Evolutionary conservation across 2,797 vertebrate genomes (phyloP).

Genomic region (Oreortyx pictus): DNA sequence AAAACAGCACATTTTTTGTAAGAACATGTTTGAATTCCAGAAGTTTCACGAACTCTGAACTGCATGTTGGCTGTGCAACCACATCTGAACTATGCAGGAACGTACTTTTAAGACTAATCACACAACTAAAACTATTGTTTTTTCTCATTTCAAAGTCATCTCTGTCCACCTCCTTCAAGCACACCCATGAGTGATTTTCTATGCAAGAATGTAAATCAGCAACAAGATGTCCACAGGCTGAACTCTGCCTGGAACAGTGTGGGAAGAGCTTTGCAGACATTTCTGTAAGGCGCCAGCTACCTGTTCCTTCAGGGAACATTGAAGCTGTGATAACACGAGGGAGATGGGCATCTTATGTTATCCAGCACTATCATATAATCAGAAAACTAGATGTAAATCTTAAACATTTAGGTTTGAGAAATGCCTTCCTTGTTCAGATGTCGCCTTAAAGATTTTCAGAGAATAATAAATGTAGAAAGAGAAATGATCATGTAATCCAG

Average conservation of each 20-base stretch:
- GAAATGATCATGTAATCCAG: neutral
- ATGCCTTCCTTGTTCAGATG: neutral
- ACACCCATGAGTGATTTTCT: neutral
- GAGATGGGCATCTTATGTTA: neutral
- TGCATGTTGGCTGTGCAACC: neutral
- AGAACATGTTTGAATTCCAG: neutral
- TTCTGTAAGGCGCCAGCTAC: neutral
- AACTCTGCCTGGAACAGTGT: neutral
- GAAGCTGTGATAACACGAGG: neutral
- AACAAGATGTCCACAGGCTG: slow-evolving; percentile 11
- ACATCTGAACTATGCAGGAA: neutral
- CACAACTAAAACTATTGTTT: neutral
- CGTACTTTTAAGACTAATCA: slow-evolving; percentile 1
- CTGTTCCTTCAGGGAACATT: neutral
- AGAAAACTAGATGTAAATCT: neutral
- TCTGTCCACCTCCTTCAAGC: neutral
- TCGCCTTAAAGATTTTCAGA: neutral
- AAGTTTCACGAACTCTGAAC: neutral
- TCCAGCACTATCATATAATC: neutral
- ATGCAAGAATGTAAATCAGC: neutral
- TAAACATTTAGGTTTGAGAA: slow-evolving; percentile 2
- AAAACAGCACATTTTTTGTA: neutral
- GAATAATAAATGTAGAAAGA: neutral
- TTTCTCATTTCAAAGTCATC: neutral
- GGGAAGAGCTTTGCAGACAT: neutral